These are phyloP conservation scores for Sitobion miscanthi DNA, from an alignment of 1,140 invertebrate genomes.

Conservation along the genomic window DNA sequence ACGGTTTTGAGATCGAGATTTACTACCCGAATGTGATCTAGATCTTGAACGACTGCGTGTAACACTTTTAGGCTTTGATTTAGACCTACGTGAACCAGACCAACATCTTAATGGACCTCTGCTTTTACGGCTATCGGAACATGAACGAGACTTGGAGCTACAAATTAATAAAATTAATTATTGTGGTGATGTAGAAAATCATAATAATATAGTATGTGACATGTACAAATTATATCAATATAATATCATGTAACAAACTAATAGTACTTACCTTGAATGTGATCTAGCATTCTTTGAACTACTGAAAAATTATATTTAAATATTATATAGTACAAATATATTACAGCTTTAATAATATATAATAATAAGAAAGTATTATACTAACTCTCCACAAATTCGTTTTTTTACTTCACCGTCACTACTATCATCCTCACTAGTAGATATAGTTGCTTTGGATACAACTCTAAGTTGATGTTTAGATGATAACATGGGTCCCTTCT, in stretches of 20 bases:
- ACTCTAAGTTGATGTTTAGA: slow-evolving; percentile 86
- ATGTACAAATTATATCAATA: background rate
- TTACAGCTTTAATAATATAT: background rate
- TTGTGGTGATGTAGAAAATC: background rate
- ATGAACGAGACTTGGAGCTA: slow-evolving; percentile 62
- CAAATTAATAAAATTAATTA: slow-evolving; percentile 36
- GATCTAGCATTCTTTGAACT: slow-evolving; percentile 51
- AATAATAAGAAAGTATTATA: slow-evolving; percentile 55
- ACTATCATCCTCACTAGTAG: slow-evolving; percentile 90
- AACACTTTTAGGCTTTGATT: slow-evolving; percentile 60
- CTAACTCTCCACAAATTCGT: slow-evolving; percentile 69
- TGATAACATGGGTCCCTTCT: slow-evolving; percentile 62
- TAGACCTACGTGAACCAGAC: slow-evolving; percentile 58
- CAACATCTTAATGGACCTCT: slow-evolving; percentile 57
- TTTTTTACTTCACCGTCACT: slow-evolving; percentile 71
- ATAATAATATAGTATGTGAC: background rate
- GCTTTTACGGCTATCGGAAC: slow-evolving; percentile 54
- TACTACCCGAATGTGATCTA: slow-evolving; percentile 57
- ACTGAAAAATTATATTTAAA: slow-evolving; percentile 27
- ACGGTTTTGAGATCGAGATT: slow-evolving; percentile 57
- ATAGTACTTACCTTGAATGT: slow-evolving; percentile 59
- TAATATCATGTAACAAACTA: background rate
- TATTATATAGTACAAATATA: background rate
- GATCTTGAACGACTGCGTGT: slow-evolving; percentile 58
- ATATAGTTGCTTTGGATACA: slow-evolving; percentile 94